phyloP scores from a whole-genome alignment of 2,113 vertebrate genomes.

The Scalopus aquaticus region DNA sequence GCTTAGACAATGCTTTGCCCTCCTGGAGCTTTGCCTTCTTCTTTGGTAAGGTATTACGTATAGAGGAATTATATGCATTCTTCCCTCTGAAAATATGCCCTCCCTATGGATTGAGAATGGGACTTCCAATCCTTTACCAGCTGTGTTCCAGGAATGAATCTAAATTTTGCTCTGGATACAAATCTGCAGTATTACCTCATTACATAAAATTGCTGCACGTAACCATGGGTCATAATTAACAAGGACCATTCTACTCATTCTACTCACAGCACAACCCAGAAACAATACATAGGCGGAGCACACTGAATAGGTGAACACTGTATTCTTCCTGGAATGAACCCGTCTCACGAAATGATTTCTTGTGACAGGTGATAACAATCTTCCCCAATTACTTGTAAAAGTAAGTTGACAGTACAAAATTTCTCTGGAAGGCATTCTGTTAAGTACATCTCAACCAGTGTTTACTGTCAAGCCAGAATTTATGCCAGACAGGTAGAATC shows the following conservation, averaged over 20 bases:
- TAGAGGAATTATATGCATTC: background rate
- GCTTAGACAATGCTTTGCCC: background rate
- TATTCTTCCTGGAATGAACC: slow-evolving; percentile 48
- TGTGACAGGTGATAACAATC: slow-evolving; percentile 57
- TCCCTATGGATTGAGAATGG: background rate
- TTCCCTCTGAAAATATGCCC: background rate
- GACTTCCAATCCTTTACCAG: background rate
- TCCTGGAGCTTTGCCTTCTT: background rate
- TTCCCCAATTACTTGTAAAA: slow-evolving; percentile 57
- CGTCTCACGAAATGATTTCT: background rate
- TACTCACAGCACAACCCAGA: background rate
- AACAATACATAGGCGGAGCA: background rate
- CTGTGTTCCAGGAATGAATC: background rate
- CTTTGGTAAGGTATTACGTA: background rate
- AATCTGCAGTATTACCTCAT: background rate
- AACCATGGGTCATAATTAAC: background rate
- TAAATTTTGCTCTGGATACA: background rate
- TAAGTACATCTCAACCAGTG: slow-evolving; percentile 53
- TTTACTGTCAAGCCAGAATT: slow-evolving; percentile 70
- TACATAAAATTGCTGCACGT: background rate
- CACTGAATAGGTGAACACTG: background rate
- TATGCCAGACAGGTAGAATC: slow-evolving; percentile 62
- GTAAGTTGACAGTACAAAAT: slow-evolving; percentile 57
- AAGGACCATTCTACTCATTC: background rate
- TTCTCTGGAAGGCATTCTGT: slow-evolving; percentile 47